Evolutionary conservation across 2,888 invertebrate species (phyloP).

Genomic region (Elysia crispata): DNA sequence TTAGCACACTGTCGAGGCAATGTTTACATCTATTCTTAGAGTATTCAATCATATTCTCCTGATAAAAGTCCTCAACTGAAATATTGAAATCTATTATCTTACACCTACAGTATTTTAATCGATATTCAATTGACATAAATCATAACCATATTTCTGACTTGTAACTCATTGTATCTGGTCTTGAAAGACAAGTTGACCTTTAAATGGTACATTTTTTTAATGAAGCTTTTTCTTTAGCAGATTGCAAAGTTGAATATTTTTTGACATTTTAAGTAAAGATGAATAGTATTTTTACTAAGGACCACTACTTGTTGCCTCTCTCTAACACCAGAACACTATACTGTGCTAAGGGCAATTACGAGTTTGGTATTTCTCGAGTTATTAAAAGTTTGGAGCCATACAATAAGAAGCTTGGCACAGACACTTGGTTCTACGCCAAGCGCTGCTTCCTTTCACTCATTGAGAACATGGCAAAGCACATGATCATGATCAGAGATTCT

Average conservation of each 20-base stretch:
- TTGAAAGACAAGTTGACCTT: too few relatives aligned
- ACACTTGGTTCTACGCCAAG: constrained; percentile 99
- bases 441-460: constrained; percentile 95
- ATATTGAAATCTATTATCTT: not conserved
- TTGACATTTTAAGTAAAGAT: too few relatives aligned
- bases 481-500: constrained; percentile 91
- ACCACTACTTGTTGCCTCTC: too few relatives aligned
- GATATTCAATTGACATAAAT: too few relatives aligned
- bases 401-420: constrained; percentile 95
- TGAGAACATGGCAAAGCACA: constrained; percentile 93
- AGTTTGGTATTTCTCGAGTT: constrained; percentile 97
- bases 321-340: constrained; percentile 87
- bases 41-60: not conserved
- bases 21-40: not conserved
- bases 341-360: constrained; percentile 98
- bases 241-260: too few relatives aligned
- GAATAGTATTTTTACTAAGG: too few relatives aligned
- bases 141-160: too few relatives aligned
- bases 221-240: too few relatives aligned
- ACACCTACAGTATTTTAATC: not conserved
- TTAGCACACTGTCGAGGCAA: not conserved
- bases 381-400: constrained; percentile 97
- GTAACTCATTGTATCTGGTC: too few relatives aligned
- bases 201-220: too few relatives aligned
- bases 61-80: not conserved